A percentile compares a stretch with the other conserved stretches of the same genome.
Conservation (phyloP, 2,888 invertebrate genomes). For the Junonia oenone region DNA sequence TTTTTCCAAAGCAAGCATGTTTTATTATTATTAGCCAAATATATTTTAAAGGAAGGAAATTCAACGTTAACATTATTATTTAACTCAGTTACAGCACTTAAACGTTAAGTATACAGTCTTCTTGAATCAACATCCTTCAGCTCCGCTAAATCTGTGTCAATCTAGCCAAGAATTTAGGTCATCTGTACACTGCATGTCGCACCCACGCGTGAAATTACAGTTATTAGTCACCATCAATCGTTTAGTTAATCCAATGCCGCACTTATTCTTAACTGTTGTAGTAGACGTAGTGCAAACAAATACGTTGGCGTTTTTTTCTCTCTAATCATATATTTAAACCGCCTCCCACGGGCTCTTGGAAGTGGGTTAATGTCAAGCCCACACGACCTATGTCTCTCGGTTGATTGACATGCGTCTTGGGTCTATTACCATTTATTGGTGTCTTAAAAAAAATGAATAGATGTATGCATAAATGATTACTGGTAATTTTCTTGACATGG, state of each 20-base stretch:
- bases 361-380: conserved; percentile 76
- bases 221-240: conserved; percentile 20
- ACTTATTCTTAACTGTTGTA: conserved; percentile 45
- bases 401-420: conserved; percentile 53
- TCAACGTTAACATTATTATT: not conserved
- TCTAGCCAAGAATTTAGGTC: conserved; percentile 12
- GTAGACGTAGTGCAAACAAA: conserved; percentile 47
- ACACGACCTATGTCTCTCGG: conserved; percentile 56
- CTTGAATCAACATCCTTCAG: not conserved
- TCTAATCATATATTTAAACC: conserved; percentile 62
- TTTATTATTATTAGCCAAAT: too few species aligned
- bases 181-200: conserved; percentile 12
- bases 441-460: not conserved
- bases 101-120: not conserved
- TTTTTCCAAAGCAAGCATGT: too few species aligned
- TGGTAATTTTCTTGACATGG: not conserved
- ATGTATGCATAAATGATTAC: not conserved
- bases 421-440: conserved; percentile 18
- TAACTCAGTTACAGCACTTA: not conserved
- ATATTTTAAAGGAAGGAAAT: too few species aligned
- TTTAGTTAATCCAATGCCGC: conserved; percentile 28
- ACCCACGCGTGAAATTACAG: conserved; percentile 14
- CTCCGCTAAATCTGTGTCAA: not conserved
- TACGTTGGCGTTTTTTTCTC: conserved; percentile 53
- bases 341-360: conserved; percentile 66